These are phyloP conservation scores for Microcaecilia unicolor DNA, from an alignment of 2,797 vertebrate species.

Conservation along the genomic window DNA sequence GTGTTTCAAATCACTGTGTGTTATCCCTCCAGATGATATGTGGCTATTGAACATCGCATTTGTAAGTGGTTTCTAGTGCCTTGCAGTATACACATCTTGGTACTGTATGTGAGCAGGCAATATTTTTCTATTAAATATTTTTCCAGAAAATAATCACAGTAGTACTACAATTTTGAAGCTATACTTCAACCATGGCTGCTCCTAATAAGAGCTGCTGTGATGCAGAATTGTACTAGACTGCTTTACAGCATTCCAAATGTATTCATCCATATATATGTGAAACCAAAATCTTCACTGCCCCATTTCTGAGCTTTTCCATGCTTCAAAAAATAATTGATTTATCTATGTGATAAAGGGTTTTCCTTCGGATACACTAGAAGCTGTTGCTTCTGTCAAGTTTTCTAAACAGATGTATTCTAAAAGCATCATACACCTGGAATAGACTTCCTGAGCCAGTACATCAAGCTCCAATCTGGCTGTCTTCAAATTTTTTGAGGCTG, in stretches of 20 bases:
- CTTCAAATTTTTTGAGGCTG: too few relatives aligned
- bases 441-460: too few relatives aligned
- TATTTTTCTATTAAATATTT: background rate
- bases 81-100: background rate
- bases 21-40: constrained; percentile 10
- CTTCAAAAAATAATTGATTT: background rate
- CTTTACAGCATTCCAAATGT: too few relatives aligned
- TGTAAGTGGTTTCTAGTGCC: constrained; percentile 14
- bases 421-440: too few relatives aligned
- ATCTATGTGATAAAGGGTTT: constrained; percentile 5
- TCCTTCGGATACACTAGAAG: background rate
- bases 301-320: background rate
- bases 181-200: background rate
- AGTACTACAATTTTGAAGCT: background rate
- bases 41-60: constrained; percentile 6
- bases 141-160: background rate
- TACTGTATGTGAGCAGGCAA: background rate
- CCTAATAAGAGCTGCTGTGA: background rate
- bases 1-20: constrained; percentile 10
- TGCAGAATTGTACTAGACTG: background rate
- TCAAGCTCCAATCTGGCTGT: too few relatives aligned
- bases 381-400: too few relatives aligned
- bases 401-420: too few relatives aligned
- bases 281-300: background rate
- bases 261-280: constrained; percentile 2